A percentile compares a stretch with the other conserved stretches of the same genome.
Evolutionary conservation across 2,113 vertebrate genomes (phyloP).

Genomic region (crab-eating macaque (Macaca fascicularis)): T2T-MFA8v1.1 NC_088376.1:53527001-53527500

Average conservation of each 20-base stretch:
- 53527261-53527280: rapidly evolving
- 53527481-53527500: background rate
- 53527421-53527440: background rate
- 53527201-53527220: background rate
- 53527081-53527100: background rate
- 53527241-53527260: too few relatives aligned
- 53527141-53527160: slow-evolving; percentile 59
- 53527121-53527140: background rate
- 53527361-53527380: background rate
- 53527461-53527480: background rate
- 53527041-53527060: slow-evolving; percentile 20
- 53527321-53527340: too few relatives aligned
- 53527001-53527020: background rate
- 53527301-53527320: background rate
- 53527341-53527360: background rate
- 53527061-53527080: background rate
- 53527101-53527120: slow-evolving; percentile 68
- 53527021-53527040: background rate
- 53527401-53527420: background rate
- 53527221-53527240: background rate
- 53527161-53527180: background rate
- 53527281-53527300: background rate
- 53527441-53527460: background rate
- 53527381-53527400: background rate
- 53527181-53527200: too few relatives aligned